Evolutionary conservation across 2,797 vertebrate genomes (phyloP).

Genomic region (Bradypodion pumilum): DNA sequence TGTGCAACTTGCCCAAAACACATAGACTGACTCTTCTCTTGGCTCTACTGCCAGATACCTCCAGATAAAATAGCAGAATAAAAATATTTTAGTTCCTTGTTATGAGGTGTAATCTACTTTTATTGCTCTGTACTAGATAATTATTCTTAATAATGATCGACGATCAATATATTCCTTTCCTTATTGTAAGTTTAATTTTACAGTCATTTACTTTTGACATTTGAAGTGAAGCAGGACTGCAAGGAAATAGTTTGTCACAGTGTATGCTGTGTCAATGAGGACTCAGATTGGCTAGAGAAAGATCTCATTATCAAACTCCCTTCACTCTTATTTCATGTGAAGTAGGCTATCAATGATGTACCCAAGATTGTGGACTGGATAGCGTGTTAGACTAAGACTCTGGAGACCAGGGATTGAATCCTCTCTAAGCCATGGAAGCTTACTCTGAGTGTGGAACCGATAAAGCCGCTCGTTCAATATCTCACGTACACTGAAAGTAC

Average conservation of each 20-base stretch:
- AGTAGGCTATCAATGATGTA: no score
- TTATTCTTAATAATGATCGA: slow-evolving; percentile 24
- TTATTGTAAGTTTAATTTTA: slow-evolving; percentile 30
- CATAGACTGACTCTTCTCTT: no score
- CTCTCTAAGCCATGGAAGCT: no score
- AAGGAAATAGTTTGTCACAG: not conserved
- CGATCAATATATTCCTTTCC: not conserved
- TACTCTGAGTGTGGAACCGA: no score
- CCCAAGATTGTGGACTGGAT: no score
- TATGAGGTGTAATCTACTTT: slow-evolving; percentile 29
- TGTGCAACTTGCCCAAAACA: no score
- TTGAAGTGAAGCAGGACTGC: not conserved
- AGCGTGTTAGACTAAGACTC: no score
- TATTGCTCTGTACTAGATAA: slow-evolving; percentile 37
- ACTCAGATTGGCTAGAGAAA: not conserved
- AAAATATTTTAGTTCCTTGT: slow-evolving; percentile 14
- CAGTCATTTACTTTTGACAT: slow-evolving; percentile 2
- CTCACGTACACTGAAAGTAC: no score
- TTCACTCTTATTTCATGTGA: not conserved
- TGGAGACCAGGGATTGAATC: no score
- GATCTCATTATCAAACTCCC: not conserved
- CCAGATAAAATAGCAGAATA: no score
- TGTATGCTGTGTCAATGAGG: not conserved
- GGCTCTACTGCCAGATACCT: no score
- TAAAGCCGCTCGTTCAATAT: no score